Evolutionary conservation across 2,888 invertebrate genomes (phyloP).

Genomic region (Dioctria linearis): DNA sequence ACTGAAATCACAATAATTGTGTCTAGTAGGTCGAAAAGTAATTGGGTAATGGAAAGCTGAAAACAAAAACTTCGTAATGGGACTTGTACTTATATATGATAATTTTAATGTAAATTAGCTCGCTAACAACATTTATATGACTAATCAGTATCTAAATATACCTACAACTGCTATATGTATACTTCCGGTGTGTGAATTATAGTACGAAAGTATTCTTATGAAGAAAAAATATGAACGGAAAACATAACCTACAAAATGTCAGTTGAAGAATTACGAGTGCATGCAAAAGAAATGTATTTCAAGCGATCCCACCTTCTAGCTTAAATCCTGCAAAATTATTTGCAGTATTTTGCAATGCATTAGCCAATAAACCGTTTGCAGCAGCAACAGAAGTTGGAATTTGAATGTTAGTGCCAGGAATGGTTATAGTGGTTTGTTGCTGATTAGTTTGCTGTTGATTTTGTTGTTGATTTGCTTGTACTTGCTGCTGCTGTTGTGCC

Average conservation of each 20-base stretch:
- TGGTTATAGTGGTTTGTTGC: conserved; percentile 68
- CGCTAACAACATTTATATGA: too few relatives aligned
- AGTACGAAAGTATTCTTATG: not conserved
- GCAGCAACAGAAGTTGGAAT: conserved; percentile 70
- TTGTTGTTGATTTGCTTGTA: conserved; percentile 60
- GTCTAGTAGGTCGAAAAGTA: too few relatives aligned
- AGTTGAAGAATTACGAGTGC: not conserved
- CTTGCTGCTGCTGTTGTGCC: conserved; percentile 57
- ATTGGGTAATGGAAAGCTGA: too few relatives aligned
- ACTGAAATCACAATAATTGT: too few relatives aligned
- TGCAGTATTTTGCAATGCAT: conserved; percentile 61
- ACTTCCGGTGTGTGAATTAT: not conserved
- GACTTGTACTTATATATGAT: too few relatives aligned
- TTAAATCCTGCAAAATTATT: conserved; percentile 59
- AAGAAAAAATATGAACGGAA: not conserved
- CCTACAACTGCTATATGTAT: too few relatives aligned
- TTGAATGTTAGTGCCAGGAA: conserved; percentile 70
- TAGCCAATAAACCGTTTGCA: conserved; percentile 68
- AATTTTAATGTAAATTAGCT: too few relatives aligned
- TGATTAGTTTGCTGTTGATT: conserved; percentile 58
- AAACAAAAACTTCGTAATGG: too few relatives aligned
- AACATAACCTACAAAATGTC: not conserved
- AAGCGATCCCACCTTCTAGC: conserved; percentile 59
- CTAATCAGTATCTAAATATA: too few relatives aligned
- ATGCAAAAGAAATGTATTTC: conserved; percentile 6